Conservation (phyloP, 2,113 vertebrate species). For the Eleginops maclovinus region DNA sequence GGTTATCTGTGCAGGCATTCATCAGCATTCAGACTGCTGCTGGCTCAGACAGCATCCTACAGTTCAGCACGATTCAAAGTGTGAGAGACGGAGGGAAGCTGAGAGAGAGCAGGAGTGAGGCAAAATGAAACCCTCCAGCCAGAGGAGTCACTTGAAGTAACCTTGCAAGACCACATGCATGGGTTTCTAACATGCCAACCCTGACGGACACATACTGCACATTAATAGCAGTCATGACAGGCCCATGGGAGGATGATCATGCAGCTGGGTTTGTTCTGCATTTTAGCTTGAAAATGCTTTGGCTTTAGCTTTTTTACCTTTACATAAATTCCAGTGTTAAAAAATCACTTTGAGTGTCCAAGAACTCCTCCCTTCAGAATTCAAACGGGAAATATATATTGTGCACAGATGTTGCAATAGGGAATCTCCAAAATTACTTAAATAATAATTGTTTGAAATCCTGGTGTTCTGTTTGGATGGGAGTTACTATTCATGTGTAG, state of each 20-base stretch:
- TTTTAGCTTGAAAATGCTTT: slow-evolving; percentile 3
- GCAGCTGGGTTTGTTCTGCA: neutral
- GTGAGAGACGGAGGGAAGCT: slow-evolving; percentile 23
- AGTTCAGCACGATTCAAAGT: slow-evolving; percentile 49
- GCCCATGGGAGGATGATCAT: slow-evolving; percentile 5
- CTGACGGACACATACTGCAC: neutral
- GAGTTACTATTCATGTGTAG: neutral
- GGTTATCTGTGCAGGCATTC: slow-evolving; percentile 69
- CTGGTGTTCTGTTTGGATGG: neutral
- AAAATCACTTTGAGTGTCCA: neutral
- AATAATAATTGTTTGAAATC: neutral
- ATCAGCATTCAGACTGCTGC: slow-evolving; percentile 69
- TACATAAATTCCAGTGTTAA: neutral
- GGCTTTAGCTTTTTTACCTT: neutral
- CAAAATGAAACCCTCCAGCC: slow-evolving; percentile 43
- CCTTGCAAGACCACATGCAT: slow-evolving; percentile 22
- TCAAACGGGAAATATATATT: neutral
- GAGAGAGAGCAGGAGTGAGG: slow-evolving; percentile 20
- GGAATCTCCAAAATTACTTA: neutral
- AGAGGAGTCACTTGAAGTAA: slow-evolving; percentile 51
- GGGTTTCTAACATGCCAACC: slow-evolving; percentile 26
- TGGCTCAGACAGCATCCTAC: slow-evolving; percentile 64
- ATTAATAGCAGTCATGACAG: slow-evolving; percentile 10
- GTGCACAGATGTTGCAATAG: neutral
- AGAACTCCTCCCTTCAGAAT: neutral